Base-by-base conservation (phyloP, 2,797 vertebrate species). In the Dromococcyx pavoninus region DNA sequence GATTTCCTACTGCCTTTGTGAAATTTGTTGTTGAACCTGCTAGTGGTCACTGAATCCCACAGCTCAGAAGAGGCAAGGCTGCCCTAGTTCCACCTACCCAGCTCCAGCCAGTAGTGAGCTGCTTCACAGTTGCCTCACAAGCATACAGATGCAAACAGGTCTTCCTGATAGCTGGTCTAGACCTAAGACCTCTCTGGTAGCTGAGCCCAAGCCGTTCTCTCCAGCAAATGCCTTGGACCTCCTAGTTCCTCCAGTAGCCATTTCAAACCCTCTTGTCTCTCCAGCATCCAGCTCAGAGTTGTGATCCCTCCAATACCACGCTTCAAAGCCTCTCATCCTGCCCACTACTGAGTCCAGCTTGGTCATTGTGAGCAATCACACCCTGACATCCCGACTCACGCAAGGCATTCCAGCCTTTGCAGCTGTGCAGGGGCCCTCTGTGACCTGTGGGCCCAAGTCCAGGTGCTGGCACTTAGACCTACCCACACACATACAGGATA, bases 31-130 rank as follows among this genome's bases (percentile, higher is more conserved):
- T 50, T 64, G 64, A 94, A 87, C 17, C 25, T 71, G 25, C 48
- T 53, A 43, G 15, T 1, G 1, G 35, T 12, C 57, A 28, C 3
- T 23, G 37, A 33, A 37, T 37, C 16, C 35, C 58, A 62, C 17
- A 76, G 53, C 33, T 56, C 72, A 69, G 44, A 28, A 72, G 51
- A 75, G 25, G 21, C 33, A 41, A 2, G 4, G 18, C 39, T 86
- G 65, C 22, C 33, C 32, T 51, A 5, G 19, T 39, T 35, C 25
- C 0, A 0, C 3, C 5, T 35, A 48, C 56, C 56, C 58, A 48
- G 17, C 67, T 76, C 51, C 28, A 19, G 5, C 14, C 41, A 43
- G 2, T 3, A 27, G 8, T 7, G 18, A 18, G n/a, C 39, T 74
- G 33, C 43, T 75, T 51, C 2, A 3, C 43, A 25, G 13, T 1